Evolutionary conservation across 2,888 invertebrate species (phyloP).

Genomic region (Nemotelus pantherinus): DNA sequence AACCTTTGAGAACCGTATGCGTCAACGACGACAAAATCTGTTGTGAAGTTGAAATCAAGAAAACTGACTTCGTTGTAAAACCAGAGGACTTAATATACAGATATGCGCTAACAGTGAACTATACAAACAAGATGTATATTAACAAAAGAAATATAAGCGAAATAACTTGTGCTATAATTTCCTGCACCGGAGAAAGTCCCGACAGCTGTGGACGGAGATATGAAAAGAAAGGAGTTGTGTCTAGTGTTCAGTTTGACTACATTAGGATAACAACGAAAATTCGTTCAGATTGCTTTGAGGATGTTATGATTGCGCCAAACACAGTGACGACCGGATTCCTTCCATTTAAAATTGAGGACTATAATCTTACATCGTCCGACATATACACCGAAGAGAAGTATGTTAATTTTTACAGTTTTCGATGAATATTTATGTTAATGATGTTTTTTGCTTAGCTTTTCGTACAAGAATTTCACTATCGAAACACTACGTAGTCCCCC

Average conservation of each 20-base stretch:
- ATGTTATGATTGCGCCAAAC: conserved; percentile 60
- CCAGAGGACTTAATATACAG: conserved; percentile 37
- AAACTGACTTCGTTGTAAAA: conserved; percentile 43
- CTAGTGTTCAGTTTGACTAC: conserved; percentile 44
- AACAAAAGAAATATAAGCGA: conserved; percentile 37
- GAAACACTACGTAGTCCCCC: conserved; percentile 43
- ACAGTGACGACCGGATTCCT: conserved; percentile 66
- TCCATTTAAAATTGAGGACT: conserved; percentile 64
- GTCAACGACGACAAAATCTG: conserved; percentile 53
- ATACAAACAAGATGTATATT: conserved; percentile 35
- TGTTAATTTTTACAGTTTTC: conserved; percentile 12
- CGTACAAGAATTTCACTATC: conserved; percentile 46
- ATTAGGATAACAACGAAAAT: conserved; percentile 44
- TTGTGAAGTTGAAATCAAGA: conserved; percentile 54
- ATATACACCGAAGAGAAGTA: neutral
- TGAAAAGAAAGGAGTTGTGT: conserved; percentile 20
- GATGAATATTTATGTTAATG: neutral
- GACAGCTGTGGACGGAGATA: conserved; percentile 57
- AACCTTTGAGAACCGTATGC: conserved; percentile 40
- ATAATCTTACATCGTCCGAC: conserved; percentile 55
- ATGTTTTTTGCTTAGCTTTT: neutral
- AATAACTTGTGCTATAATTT: conserved; percentile 61
- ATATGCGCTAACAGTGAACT: conserved; percentile 44
- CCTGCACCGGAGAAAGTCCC: conserved; percentile 59
- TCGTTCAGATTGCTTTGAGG: conserved; percentile 22